Evolutionary conservation across 2,888 invertebrate species (phyloP), one percentile per base, ranked within the genome.

Genomic region (Biston betularia): DNA sequence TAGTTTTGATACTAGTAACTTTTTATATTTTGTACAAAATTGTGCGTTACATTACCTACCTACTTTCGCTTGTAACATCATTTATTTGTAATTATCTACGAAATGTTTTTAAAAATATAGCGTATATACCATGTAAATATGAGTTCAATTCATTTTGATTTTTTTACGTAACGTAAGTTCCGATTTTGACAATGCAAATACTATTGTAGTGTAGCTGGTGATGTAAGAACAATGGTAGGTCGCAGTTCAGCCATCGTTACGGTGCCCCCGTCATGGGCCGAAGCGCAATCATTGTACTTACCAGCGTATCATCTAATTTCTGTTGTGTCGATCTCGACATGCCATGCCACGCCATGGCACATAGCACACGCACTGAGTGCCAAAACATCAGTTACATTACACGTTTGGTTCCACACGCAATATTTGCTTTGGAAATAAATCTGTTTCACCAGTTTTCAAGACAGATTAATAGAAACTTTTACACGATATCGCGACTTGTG

Each of bases 201-300:
- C 15, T 24, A n/a, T n/a, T n/a, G n/a, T n/a, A n/a, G n/a, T 14
- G 55, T 11, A 62, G 78, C 78, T 75, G 77, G 79, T 84, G 82
- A 82, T 86, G 82, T 87, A 87, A 89, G 89, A 90, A 93, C 92
- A 93, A 92, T 89, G 75, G 74, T 75, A 75, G 70, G 10, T 71
- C 79, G 74, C 75, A 75, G 70, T 10, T 71, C 79, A 78, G 75
- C 77, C 80, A 79, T 85, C 79, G 88, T 88, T 84, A 87, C 86
- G 84, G 79, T 83, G 79, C 76, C 79, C 79, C 82, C 89, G 92
- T 91, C 90, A 93, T 84, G 92, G 88, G 69, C 87, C 82, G 80
- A 72, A 83, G 90, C 85, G 79, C 84, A 88, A 85, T 85, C 90
- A 92, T 91, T 93, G 90, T 92, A 38, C 38, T 38, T 38, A 24